A percentile compares a stretch with the other conserved stretches of the same genome.
Conservation (phyloP, 2,888 invertebrate species). For the Coelinius sp. region DNA sequence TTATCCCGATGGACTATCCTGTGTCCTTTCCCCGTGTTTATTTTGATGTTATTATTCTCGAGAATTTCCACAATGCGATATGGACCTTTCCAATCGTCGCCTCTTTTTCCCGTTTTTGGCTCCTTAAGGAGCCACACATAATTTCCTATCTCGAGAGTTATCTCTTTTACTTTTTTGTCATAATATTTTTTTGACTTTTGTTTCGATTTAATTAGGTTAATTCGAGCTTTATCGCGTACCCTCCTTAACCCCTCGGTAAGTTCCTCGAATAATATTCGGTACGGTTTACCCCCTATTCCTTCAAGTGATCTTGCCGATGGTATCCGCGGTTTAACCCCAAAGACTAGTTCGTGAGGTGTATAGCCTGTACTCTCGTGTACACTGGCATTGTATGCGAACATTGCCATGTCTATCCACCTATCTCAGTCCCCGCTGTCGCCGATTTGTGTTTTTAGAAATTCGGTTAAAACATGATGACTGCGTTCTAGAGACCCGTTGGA, state of each 20-base stretch:
- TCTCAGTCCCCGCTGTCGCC: too few species aligned
- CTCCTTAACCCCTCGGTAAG: not conserved
- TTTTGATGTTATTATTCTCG: conserved; percentile 22
- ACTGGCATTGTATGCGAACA: conserved; percentile 39
- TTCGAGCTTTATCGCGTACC: not conserved
- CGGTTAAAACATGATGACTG: too few species aligned
- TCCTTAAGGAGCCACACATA: conserved; percentile 26
- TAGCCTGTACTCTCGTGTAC: conserved; percentile 41
- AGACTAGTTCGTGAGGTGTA: conserved; percentile 40
- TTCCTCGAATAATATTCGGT: conserved; percentile 8
- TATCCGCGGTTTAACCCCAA: conserved; percentile 26
- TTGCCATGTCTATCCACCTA: conserved; percentile 18
- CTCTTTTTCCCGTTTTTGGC: conserved; percentile 28
- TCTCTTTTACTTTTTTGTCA: conserved; percentile 5
- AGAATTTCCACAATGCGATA: conserved; percentile 17
- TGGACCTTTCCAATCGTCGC: conserved; percentile 24
- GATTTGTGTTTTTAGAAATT: too few species aligned
- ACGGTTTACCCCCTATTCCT: not conserved
- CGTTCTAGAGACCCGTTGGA: too few species aligned
- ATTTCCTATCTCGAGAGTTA: not conserved
- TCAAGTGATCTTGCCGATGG: not conserved
- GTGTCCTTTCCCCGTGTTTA: not conserved
- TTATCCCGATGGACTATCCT: not conserved
- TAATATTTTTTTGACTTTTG: conserved; percentile 33
- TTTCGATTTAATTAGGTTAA: not conserved